These are phyloP conservation scores for Scotopteryx bipunctaria DNA, from an alignment of 2,888 invertebrate genomes.

Conservation along the genomic window DNA sequence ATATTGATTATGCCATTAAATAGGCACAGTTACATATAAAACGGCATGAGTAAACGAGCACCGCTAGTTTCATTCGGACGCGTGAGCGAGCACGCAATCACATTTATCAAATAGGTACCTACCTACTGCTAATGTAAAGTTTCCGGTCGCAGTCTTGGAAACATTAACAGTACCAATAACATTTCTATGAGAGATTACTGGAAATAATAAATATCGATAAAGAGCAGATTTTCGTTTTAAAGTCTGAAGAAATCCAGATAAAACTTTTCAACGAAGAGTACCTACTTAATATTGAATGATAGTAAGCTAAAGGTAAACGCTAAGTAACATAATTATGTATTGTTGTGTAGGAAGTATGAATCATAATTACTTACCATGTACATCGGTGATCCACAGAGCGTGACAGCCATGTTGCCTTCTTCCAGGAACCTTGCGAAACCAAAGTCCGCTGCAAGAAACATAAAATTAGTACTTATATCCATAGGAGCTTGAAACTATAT, in stretches of 20 bases:
- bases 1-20: not conserved
- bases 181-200: constrained; percentile 14
- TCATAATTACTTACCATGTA: constrained; percentile 96
- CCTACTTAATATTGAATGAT: too few relatives aligned
- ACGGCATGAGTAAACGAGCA: constrained; percentile 10
- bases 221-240: too few relatives aligned
- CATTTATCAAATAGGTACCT: constrained; percentile 24
- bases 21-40: constrained; percentile 6
- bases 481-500: too few relatives aligned
- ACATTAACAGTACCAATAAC: constrained; percentile 17
- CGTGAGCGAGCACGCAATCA: constrained; percentile 21
- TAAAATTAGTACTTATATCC: constrained; percentile 5
- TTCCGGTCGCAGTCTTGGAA: constrained; percentile 24
- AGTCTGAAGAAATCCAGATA: too few relatives aligned
- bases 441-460: constrained; percentile 92
- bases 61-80: constrained; percentile 13
- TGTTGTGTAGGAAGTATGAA: constrained; percentile 16
- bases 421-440: constrained; percentile 99
- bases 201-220: constrained; percentile 11
- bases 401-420: constrained; percentile 99
- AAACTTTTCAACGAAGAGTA: too few relatives aligned
- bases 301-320: too few relatives aligned
- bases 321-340: not conserved
- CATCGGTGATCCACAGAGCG: constrained; percentile 99
- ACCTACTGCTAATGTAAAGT: constrained; percentile 20